phyloP scores from a whole-genome alignment of 2,888 invertebrate genomes.

The Hydropsyche betteni region DNA sequence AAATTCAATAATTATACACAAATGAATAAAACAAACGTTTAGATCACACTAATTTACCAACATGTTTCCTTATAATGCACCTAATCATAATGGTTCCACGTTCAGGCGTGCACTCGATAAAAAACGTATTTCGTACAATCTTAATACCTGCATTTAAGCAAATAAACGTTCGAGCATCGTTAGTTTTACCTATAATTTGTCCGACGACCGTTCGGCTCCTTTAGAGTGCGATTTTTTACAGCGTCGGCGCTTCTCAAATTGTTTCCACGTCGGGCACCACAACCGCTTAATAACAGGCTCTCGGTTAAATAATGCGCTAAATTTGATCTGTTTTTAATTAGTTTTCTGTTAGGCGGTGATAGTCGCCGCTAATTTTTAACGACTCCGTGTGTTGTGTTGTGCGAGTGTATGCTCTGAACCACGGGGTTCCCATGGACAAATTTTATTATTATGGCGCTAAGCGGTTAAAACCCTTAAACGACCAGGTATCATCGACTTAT shows the following conservation, averaged over 20 bases:
- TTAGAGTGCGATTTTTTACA: neutral
- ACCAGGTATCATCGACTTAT: neutral
- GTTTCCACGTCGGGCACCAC: slow-evolving; percentile 5
- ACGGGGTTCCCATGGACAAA: slow-evolving; percentile 20
- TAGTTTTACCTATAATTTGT: slow-evolving; percentile 18
- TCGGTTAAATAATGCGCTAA: slow-evolving; percentile 45
- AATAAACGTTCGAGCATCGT: slow-evolving; percentile 29
- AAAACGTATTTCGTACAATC: too few relatives aligned
- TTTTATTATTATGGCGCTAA: slow-evolving; percentile 46
- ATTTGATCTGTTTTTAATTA: slow-evolving; percentile 50
- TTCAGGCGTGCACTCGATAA: too few relatives aligned
- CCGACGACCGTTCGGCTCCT: slow-evolving; percentile 17
- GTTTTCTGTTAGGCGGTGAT: slow-evolving; percentile 33
- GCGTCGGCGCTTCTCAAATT: slow-evolving; percentile 23
- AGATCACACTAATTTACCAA: too few relatives aligned
- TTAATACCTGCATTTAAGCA: neutral
- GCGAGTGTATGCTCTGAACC: slow-evolving; percentile 14
- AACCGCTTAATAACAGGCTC: slow-evolving; percentile 46
- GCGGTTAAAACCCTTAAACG: slow-evolving; percentile 24
- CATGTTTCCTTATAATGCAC: too few relatives aligned
- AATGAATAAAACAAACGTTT: too few relatives aligned
- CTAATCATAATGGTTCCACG: too few relatives aligned
- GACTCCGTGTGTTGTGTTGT: slow-evolving; percentile 34
- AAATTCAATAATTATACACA: too few relatives aligned
- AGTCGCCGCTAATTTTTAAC: slow-evolving; percentile 40